Evolutionary conservation across 2,888 invertebrate genomes (phyloP).

Genomic region (Agelastica alni): DNA sequence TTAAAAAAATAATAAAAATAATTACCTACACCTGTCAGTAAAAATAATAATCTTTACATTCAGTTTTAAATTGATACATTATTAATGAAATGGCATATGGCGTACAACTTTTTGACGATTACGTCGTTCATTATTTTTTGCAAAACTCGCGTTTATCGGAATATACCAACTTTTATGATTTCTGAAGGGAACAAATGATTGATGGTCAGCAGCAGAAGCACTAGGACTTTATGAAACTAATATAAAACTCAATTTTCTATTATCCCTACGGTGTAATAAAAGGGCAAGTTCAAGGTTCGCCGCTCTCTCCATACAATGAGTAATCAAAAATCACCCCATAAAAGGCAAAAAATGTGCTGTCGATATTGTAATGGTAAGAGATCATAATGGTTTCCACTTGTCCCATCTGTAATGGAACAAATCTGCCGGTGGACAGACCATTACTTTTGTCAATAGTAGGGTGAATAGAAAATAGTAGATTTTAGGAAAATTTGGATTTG

Average conservation of each 20-base stretch:
- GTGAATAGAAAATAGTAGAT: no score
- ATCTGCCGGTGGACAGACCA: background rate
- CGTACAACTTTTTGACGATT: no score
- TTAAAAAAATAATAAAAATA: no score
- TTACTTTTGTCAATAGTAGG: no score
- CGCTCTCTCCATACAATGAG: constrained; percentile 28
- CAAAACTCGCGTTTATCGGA: no score
- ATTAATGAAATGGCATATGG: no score
- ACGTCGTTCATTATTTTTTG: no score
- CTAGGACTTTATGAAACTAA: constrained; percentile 32
- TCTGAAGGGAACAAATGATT: constrained; percentile 28
- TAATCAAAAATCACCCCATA: constrained; percentile 34
- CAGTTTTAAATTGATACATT: no score
- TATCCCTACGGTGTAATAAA: constrained; percentile 35
- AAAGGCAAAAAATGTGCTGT: background rate
- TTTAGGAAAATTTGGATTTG: no score
- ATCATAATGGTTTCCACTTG: background rate
- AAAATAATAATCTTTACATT: no score
- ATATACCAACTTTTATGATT: no score
- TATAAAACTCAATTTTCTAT: constrained; percentile 36
- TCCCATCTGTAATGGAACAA: background rate
- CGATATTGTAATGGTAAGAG: constrained; percentile 4
- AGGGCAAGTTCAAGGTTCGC: constrained; percentile 25
- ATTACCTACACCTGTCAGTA: no score
- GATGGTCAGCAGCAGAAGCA: constrained; percentile 23